Base-by-base conservation (phyloP, 2,888 invertebrate species). In the Trachelus iudaicus region DNA sequence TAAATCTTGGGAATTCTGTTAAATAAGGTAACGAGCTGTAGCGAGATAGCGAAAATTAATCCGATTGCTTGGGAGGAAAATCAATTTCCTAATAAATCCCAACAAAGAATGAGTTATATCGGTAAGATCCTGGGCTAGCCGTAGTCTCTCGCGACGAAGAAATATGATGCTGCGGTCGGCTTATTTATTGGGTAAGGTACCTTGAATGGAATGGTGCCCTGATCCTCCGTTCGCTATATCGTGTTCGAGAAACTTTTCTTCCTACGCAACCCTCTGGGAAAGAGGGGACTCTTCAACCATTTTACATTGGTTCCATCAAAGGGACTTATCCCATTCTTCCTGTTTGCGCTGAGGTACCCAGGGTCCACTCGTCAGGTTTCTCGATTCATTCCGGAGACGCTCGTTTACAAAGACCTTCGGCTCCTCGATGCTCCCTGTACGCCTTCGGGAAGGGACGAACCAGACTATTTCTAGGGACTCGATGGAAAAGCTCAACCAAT, bases 41-140 rank as follows among this genome's bases (percentile, higher is more conserved):
- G 79, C 75, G 79, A 56, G 56, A 84, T 79, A 82, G 83, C 82
- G 85, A 85, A 85, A 87, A 88, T 86, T 88, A 86, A 87, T 87
- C 85, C 85, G 83, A 85, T 86, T 84, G 82, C 76, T 79, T 79
- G 80, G 76, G 81, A 78, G 83, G 82, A 81, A 83, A 87, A 88
- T 87, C 86, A 86, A 87, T 85, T 83, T 83, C 75, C 81, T 82
- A 83, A 85, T 87, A 87, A 85, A 87, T 87, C 87, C 83, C 76
- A 78, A 69, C 75, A 73, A 81, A 81, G 76, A 85, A 83, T 83
- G 84, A 85, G 80, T 83, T 82, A 83, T 79, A 78, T 77, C 76
- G 69, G 75, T 69, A 71, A 78, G 81, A 82, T 83, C 80, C 75
- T 77, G 74, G 68, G 31, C 33, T 71, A 71, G 71, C 71, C 71